These are phyloP conservation scores for Lichenostomus cassidix DNA, from an alignment of 2,113 vertebrate species.

Conservation along the genomic window DNA sequence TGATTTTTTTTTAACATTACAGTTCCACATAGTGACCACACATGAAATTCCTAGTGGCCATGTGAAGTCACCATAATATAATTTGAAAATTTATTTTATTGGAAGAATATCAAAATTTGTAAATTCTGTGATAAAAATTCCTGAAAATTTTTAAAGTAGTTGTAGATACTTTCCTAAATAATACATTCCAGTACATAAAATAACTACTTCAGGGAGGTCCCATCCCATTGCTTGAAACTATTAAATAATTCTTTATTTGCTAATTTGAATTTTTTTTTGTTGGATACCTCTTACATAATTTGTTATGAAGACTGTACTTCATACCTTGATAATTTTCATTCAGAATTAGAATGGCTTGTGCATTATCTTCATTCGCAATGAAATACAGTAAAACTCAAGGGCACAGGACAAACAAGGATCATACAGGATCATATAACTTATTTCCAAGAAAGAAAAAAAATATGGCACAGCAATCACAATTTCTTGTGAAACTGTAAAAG, in stretches of 20 bases:
- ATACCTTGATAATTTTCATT: not conserved
- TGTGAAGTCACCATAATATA: not conserved
- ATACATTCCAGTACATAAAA: not conserved
- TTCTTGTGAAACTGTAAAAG: not conserved
- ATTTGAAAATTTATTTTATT: not conserved
- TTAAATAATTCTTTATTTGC: not conserved
- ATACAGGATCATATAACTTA: not conserved
- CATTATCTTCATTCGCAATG: not conserved
- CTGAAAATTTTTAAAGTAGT: not conserved
- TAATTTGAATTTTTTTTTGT: not conserved
- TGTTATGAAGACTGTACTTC: not conserved
- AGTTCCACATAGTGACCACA: not conserved
- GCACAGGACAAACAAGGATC: not conserved
- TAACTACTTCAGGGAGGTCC: not conserved
- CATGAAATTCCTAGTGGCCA: not conserved
- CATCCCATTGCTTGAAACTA: not conserved
- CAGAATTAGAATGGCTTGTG: not conserved
- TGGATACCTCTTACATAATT: not conserved
- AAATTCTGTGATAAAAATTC: not conserved
- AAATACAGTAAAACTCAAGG: not conserved
- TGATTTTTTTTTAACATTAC: not conserved
- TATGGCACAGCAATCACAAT: fast-evolving
- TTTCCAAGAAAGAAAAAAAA: not conserved
- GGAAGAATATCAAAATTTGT: not conserved
- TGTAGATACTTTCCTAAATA: not conserved